These are phyloP conservation scores for Theristicus caerulescens DNA, from an alignment of 2,113 vertebrate species.

Conservation along the genomic window DNA sequence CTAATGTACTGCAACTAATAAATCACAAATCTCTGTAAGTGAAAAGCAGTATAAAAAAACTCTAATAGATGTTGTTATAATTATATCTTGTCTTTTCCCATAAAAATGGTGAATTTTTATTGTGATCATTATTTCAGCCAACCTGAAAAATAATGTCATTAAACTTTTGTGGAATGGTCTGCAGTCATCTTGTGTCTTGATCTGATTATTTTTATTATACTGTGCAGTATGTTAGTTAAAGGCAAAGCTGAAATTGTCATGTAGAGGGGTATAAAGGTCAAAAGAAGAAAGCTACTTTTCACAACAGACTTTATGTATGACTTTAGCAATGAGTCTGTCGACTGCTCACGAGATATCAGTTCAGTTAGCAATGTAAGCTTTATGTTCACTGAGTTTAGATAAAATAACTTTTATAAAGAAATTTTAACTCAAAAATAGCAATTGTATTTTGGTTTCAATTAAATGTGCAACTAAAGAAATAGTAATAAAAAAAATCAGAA, in stretches of 20 bases:
- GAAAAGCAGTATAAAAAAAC: background rate
- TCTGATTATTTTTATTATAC: background rate
- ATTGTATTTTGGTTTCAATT: background rate
- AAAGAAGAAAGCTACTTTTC: background rate
- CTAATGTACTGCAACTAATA: background rate
- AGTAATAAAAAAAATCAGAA: background rate
- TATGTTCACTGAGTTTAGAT: background rate
- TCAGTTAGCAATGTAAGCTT: background rate
- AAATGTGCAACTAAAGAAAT: background rate
- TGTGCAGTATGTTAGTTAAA: background rate
- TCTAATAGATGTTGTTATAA: background rate
- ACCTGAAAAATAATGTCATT: conserved; percentile 6
- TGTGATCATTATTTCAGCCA: background rate
- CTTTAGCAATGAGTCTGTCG: background rate
- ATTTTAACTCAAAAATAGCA: background rate
- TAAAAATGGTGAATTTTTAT: background rate
- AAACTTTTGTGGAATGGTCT: background rate
- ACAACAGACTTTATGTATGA: background rate
- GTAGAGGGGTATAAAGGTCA: background rate
- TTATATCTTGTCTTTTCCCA: background rate
- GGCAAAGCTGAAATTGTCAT: background rate
- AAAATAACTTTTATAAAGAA: background rate
- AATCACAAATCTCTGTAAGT: background rate
- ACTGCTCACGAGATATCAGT: background rate
- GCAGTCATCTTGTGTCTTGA: background rate